phyloP scores from a whole-genome alignment of 2,113 vertebrate species.

The Neomonachus schauinslandi region DNA sequence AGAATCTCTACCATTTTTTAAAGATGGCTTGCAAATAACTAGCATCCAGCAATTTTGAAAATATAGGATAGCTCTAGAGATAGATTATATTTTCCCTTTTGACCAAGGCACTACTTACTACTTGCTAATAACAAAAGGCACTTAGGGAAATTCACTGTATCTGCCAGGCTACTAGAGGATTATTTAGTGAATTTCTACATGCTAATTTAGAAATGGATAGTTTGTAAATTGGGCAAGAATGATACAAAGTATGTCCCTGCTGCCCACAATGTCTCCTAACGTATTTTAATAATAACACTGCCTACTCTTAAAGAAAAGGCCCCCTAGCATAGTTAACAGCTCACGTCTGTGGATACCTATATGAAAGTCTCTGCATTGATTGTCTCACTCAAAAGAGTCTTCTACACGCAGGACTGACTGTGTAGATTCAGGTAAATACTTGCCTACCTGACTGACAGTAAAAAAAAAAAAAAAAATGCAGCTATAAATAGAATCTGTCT shows the following conservation, averaged over 20 bases:
- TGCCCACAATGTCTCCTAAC: background rate
- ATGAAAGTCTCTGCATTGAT: background rate
- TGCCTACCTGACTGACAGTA: background rate
- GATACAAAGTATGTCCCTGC: background rate
- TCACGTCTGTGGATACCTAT: background rate
- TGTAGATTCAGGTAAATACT: background rate
- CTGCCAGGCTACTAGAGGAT: background rate
- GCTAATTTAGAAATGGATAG: background rate
- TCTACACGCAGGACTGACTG: background rate
- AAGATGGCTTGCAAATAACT: constrained; percentile 53
- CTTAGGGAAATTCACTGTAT: background rate
- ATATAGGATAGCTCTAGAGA: constrained; percentile 23
- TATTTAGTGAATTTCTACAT: background rate
- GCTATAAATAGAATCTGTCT: background rate
- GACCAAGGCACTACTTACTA: background rate
- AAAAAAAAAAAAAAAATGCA: background rate
- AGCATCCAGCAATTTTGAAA: constrained; percentile 37
- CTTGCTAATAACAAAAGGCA: background rate
- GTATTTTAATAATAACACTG: background rate
- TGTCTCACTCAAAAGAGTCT: background rate
- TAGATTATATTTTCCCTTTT: background rate
- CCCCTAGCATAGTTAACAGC: background rate
- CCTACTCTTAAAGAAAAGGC: constrained; percentile 13
- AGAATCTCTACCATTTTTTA: constrained; percentile 55
- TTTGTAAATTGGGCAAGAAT: constrained; percentile 35